Evolutionary conservation across 2,797 vertebrate species (phyloP).

Genomic region (Cynodonichthys magdalenae): DNA sequence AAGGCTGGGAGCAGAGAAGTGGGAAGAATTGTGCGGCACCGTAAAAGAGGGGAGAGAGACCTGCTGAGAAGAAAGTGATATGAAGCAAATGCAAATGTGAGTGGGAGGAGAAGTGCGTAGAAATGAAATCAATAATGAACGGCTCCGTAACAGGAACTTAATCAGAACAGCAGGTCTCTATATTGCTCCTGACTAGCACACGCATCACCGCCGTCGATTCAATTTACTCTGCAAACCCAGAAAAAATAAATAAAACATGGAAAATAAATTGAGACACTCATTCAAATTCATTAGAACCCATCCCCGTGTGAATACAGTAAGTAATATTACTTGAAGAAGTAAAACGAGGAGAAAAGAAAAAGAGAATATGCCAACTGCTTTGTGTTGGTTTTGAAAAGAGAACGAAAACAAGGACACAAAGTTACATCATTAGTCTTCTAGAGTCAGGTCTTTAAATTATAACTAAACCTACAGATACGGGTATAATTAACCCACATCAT

Average conservation of each 20-base stretch:
- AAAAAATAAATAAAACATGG: conserved; percentile 87
- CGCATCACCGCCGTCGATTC: conserved; percentile 79
- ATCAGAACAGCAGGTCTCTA: conserved; percentile 84
- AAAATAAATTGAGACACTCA: conserved; percentile 86
- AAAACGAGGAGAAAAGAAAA: conserved; percentile 50
- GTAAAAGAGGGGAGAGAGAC: conserved; percentile 44
- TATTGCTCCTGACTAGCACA: conserved; percentile 84
- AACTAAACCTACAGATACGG: too few species aligned
- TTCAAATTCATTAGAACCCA: conserved; percentile 86
- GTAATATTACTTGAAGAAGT: conserved; percentile 74
- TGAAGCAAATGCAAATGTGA: conserved; percentile 60
- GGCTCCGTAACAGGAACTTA: conserved; percentile 82
- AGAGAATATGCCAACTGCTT: conserved; percentile 61
- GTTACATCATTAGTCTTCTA: conserved; percentile 23
- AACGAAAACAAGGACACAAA: conserved; percentile 40
- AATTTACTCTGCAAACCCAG: conserved; percentile 81
- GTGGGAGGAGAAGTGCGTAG: conserved; percentile 67
- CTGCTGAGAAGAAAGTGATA: conserved; percentile 68
- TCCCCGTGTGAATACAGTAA: conserved; percentile 74
- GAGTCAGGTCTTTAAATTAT: too few species aligned
- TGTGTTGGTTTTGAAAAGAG: conserved; percentile 58
- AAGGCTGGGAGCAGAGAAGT: conserved; percentile 48
- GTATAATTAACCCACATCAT: too few species aligned
- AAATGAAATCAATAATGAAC: conserved; percentile 85
- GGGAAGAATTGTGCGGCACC: conserved; percentile 34